These are phyloP conservation scores for Eurystomus gularis DNA, from an alignment of 2,113 vertebrate species.

Conservation along the genomic window DNA sequence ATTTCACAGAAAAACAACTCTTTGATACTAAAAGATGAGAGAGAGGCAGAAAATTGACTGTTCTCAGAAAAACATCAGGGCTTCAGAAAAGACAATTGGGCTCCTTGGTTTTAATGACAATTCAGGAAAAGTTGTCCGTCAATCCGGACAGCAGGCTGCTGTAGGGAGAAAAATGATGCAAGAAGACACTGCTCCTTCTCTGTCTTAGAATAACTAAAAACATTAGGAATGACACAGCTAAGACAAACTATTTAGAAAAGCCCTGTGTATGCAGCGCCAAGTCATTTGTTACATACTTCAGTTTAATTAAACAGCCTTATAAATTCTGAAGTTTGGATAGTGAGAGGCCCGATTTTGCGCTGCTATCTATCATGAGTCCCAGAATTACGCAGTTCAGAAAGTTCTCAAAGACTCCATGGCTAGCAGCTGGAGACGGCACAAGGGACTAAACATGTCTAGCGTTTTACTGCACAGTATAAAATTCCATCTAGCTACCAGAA, in stretches of 20 bases:
- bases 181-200: neutral
- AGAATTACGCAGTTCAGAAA: rapidly evolving
- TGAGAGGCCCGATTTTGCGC: neutral
- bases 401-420: rapidly evolving
- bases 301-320: neutral
- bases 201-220: neutral
- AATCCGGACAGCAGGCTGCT: neutral
- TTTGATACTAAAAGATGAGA: neutral
- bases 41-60: neutral
- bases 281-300: neutral
- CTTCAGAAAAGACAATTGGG: neutral
- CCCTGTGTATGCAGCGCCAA: rapidly evolving
- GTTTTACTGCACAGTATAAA: neutral
- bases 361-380: rapidly evolving
- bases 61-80: neutral
- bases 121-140: neutral
- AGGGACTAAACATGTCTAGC: neutral
- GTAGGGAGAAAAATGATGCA: neutral
- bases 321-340: neutral
- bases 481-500: neutral
- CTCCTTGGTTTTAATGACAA: neutral
- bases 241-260: neutral
- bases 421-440: neutral
- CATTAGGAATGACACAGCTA: neutral
- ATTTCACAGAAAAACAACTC: neutral